Evolutionary conservation across 2,797 vertebrate species (phyloP).

Genomic region (Helostoma temminkii): DNA sequence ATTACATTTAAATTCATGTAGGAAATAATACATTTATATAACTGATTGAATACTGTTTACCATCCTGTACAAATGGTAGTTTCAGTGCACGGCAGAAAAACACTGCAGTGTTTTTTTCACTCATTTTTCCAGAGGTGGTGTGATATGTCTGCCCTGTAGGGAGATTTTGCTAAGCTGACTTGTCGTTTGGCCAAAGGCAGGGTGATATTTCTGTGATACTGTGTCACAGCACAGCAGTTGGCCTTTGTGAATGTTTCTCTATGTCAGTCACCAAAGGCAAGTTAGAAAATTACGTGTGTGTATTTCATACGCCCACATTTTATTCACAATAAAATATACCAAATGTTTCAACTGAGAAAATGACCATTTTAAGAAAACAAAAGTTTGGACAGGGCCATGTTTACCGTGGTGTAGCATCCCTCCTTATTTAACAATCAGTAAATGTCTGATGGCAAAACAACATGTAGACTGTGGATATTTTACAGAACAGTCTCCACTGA

Average conservation of each 20-base stretch:
- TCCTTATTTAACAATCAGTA: too few relatives aligned
- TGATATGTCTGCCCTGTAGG: neutral
- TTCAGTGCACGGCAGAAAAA: neutral
- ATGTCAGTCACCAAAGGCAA: neutral
- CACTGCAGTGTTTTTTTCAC: slow-evolving; percentile 9
- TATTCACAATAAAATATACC: too few relatives aligned
- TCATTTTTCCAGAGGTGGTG: neutral
- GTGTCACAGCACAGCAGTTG: neutral
- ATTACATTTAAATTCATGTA: neutral
- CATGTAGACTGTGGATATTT: too few relatives aligned
- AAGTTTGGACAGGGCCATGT: too few relatives aligned
- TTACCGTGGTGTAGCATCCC: too few relatives aligned
- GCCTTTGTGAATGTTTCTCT: slow-evolving; percentile 2
- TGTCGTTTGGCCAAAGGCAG: neutral
- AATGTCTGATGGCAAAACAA: too few relatives aligned
- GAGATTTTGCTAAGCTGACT: neutral
- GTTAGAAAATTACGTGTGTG: neutral
- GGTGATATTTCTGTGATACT: slow-evolving; percentile 2
- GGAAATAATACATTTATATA: neutral
- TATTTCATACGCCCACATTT: too few relatives aligned
- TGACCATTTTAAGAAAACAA: too few relatives aligned
- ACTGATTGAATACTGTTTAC: neutral
- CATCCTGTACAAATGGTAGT: neutral
- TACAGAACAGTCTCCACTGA: too few relatives aligned
- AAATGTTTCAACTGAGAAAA: too few relatives aligned